Conservation (phyloP, 2,888 invertebrate species). For the Ophioninae sp. region DNA sequence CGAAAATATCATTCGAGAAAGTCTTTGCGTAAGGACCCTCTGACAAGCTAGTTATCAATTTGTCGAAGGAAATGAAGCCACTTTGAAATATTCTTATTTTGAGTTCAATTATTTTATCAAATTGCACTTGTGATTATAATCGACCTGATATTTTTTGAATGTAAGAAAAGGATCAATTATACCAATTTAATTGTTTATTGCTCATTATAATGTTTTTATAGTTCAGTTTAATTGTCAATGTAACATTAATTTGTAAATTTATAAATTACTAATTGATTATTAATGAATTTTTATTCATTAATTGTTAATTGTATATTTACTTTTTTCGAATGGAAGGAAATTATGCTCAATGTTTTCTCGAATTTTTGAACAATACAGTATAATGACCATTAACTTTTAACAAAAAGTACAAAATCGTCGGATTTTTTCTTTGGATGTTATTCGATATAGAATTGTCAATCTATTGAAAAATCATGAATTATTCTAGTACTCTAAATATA, state of each 20-base stretch:
- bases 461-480: background rate
- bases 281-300: too few species aligned
- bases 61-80: constrained; percentile 15
- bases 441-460: background rate
- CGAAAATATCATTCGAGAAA: constrained; percentile 35
- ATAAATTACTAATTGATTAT: too few species aligned
- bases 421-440: background rate
- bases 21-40: background rate
- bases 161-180: background rate
- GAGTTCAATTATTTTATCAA: background rate
- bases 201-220: too few species aligned
- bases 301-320: too few species aligned
- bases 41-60: constrained; percentile 21
- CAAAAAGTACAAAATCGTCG: background rate
- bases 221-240: too few species aligned
- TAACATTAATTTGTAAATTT: too few species aligned
- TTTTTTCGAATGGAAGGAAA: background rate
- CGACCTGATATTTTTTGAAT: background rate
- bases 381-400: background rate
- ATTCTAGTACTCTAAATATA: background rate
- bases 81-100: background rate
- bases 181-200: too few species aligned
- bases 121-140: background rate
- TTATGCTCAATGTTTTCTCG: background rate
- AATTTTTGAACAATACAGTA: background rate